Conservation (phyloP, 2,797 vertebrate species). For the Poeciliopsis turneri region DNA sequence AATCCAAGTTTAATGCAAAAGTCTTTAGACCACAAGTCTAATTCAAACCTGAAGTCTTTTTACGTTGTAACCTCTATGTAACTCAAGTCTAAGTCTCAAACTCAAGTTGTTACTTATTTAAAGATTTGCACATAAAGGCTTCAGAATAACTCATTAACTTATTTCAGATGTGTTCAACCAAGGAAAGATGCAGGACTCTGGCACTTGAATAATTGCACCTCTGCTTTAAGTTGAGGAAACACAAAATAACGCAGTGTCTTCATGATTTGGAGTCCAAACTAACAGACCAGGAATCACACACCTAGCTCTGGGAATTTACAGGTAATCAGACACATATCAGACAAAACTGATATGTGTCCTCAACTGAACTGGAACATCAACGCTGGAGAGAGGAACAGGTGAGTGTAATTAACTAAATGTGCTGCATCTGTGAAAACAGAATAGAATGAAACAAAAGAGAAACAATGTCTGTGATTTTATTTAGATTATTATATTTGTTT, state of each 20-base stretch:
- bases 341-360: background rate
- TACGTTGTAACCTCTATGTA: background rate
- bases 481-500: background rate
- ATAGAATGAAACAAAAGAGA: background rate
- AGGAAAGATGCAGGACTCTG: background rate
- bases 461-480: background rate
- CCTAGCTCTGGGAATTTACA: background rate
- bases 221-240: background rate
- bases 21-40: background rate
- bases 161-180: background rate
- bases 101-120: background rate
- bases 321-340: no score
- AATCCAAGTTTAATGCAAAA: background rate
- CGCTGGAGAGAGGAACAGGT: background rate
- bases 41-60: background rate
- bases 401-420: background rate
- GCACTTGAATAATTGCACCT: background rate
- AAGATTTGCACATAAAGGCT: background rate
- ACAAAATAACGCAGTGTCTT: background rate
- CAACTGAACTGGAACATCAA: background rate
- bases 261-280: background rate
- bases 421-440: background rate
- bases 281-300: background rate
- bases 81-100: background rate
- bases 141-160: background rate